Evolutionary conservation across 2,113 vertebrate species (phyloP).

Genomic region (Daubentonia madagascariensis): DNA sequence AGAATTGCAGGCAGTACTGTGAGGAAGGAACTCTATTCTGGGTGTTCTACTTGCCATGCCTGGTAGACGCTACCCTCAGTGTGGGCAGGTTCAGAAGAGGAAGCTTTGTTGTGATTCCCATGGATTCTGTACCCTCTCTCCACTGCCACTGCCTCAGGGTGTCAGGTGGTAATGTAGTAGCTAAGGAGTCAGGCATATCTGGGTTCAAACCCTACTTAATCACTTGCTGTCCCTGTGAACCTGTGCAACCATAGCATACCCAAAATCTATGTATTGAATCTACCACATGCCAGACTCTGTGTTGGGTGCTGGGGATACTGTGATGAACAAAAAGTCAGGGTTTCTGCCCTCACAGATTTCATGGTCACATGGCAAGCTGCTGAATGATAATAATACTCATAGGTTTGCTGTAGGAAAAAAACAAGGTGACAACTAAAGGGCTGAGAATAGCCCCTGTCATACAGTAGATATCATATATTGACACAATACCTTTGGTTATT

Average conservation of each 20-base stretch:
- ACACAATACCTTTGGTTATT: not conserved
- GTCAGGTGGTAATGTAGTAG: not conserved
- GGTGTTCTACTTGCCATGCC: not conserved
- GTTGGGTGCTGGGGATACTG: not conserved
- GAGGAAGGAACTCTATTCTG: not conserved
- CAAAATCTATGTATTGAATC: not conserved
- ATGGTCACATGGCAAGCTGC: not conserved
- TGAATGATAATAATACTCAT: not conserved
- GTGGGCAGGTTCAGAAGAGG: not conserved
- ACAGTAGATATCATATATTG: not conserved
- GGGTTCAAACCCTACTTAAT: not conserved
- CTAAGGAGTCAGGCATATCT: not conserved
- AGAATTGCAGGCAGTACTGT: not conserved
- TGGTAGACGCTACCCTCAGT: not conserved
- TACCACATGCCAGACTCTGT: not conserved
- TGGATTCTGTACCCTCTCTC: not conserved
- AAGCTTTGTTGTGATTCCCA: not conserved
- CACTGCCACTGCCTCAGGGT: not conserved
- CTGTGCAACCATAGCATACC: not conserved
- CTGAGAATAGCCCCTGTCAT: not conserved
- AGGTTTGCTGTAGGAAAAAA: not conserved
- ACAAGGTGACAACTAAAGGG: not conserved
- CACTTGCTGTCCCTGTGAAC: not conserved
- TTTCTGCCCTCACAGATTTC: not conserved
- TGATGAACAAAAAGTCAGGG: not conserved